These are phyloP conservation scores for Drosophila paucipuncta DNA, from an alignment of 2,888 invertebrate species.

Conservation along the genomic window DNA sequence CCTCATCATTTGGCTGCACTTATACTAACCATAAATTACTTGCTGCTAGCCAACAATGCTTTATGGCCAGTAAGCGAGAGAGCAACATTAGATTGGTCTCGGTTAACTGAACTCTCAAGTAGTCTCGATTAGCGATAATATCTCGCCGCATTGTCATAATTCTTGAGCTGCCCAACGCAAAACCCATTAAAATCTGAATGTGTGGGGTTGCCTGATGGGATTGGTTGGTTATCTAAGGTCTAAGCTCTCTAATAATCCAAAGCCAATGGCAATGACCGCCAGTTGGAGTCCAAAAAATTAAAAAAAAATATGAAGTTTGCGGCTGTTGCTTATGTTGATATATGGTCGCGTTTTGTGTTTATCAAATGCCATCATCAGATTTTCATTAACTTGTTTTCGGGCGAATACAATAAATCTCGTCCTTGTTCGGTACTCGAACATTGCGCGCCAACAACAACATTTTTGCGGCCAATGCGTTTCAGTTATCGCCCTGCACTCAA, in stretches of 20 bases:
- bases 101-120: constrained; percentile 78
- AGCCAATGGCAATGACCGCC: constrained; percentile 63
- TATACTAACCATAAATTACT: constrained; percentile 71
- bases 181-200: constrained; percentile 70
- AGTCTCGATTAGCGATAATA: constrained; percentile 77
- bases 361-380: constrained; percentile 78
- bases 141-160: constrained; percentile 79
- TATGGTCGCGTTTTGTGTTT: constrained; percentile 66
- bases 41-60: constrained; percentile 37
- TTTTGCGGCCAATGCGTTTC: constrained; percentile 26
- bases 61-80: constrained; percentile 18
- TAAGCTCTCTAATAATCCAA: constrained; percentile 68
- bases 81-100: constrained; percentile 50
- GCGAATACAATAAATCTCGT: constrained; percentile 65
- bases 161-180: constrained; percentile 67
- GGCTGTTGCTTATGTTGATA: constrained; percentile 50
- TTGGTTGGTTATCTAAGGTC: constrained; percentile 6
- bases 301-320: neutral
- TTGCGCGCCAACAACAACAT: constrained; percentile 20
- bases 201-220: neutral
- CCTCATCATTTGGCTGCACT: constrained; percentile 62
- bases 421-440: constrained; percentile 36
- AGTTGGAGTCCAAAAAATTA: neutral
- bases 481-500: constrained; percentile 28
- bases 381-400: constrained; percentile 77